Evolutionary conservation across 1,140 invertebrate species (phyloP), one percentile per base, ranked within the genome.

Genomic region (Polypedilum pembai): DNA sequence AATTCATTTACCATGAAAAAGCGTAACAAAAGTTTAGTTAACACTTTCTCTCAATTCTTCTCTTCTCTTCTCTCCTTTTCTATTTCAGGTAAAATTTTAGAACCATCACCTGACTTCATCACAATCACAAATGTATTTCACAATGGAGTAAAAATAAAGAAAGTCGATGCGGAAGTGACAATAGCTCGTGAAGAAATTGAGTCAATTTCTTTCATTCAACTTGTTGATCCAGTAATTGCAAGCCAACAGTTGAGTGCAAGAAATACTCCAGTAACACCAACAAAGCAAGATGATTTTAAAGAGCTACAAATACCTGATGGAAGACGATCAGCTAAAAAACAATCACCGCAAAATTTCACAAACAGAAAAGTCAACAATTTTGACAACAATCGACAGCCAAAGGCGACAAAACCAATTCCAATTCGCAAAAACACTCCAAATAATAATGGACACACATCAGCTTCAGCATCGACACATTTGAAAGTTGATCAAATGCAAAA

Each of bases 101-200:
- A 88, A 78, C 89, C 93, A 12, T 89, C 92, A 76, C 86, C 87
- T 69, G 83, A 85, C 76, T 87, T 87, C 33, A 87, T 96, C 63
- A 92, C 90, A 3, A 84, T 96, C 40, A 86, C 85, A 12, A 89
- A 92, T 80, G 88, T 90, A 8, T 94, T 92, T 80, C 87, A 89
- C 76, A 93, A 96, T 84, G 92, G 92, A 5, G 86, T 93, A 20
- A 91, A 91, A 65, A 83, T 82, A 73, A 79, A 79, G 41, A 81
- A 87, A 77, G 83, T 84, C 65, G 83, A 86, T 40, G 81, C 85
- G 8, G 83, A 87, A 77, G 84, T 90, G 63, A 86, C 85, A 41
- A 80, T 91, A 20, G 84, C 83, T 10, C 17, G 20, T 18, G 20
- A 69, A 7, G 65, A 69, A 33, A 73, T 56, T 76, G 74, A 74